Percentiles rank a stretch among this genome's conserved stretches.
phyloP scores from a whole-genome alignment of 1,140 invertebrate species.

The Orussus abietinus region DNA sequence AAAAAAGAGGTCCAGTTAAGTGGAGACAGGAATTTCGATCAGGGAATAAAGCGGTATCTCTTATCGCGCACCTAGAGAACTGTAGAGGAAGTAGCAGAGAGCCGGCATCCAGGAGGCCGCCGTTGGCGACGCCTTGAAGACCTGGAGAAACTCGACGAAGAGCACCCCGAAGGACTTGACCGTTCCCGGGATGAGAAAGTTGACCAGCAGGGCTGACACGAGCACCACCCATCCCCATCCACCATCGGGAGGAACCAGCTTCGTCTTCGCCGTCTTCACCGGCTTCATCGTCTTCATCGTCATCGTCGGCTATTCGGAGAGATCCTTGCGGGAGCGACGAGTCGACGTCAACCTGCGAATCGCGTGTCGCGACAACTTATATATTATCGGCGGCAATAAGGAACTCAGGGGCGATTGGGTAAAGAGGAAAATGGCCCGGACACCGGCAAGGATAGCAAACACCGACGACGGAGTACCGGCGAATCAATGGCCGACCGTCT shows the following conservation, averaged over 20 bases:
- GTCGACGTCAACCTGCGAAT: too few relatives aligned
- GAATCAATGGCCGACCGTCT: too few relatives aligned
- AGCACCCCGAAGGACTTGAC: slow-evolving; percentile 82
- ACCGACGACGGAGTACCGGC: too few relatives aligned
- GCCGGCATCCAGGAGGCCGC: slow-evolving; percentile 76
- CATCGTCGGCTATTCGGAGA: too few relatives aligned
- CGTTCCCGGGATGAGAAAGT: slow-evolving; percentile 75
- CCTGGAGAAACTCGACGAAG: slow-evolving; percentile 73
- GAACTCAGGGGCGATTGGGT: too few relatives aligned
- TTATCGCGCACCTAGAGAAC: slow-evolving; percentile 63
- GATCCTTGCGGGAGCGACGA: too few relatives aligned
- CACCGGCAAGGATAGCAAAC: too few relatives aligned
- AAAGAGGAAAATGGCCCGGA: too few relatives aligned
- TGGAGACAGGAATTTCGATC: slow-evolving; percentile 15
- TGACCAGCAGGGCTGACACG: slow-evolving; percentile 69
- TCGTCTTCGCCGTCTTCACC: slow-evolving; percentile 33
- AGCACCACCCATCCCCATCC: slow-evolving; percentile 80
- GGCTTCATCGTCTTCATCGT: slow-evolving; percentile 17
- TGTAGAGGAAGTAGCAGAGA: slow-evolving; percentile 78
- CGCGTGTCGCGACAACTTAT: too few relatives aligned
- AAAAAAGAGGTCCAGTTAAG: slow-evolving; percentile 15
- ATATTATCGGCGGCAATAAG: too few relatives aligned
- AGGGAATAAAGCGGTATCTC: slow-evolving; percentile 1
- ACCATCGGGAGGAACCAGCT: slow-evolving; percentile 63
- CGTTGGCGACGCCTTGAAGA: slow-evolving; percentile 67